phyloP scores from a whole-genome alignment of 2,113 vertebrate species.

The Garra rufa region DNA sequence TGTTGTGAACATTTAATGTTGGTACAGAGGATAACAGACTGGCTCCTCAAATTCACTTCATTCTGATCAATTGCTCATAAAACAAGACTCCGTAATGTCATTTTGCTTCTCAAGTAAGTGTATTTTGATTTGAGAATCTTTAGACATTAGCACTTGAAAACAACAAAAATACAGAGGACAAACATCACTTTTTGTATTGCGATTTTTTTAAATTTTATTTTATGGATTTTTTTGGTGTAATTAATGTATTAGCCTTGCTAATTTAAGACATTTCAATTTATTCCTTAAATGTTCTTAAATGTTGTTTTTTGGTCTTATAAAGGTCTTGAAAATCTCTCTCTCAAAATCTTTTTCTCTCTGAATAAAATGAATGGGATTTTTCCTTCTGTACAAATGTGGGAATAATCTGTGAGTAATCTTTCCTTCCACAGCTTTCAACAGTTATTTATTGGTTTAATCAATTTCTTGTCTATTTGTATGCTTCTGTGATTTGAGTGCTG shows the following conservation, averaged over 20 bases:
- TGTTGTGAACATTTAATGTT: no score
- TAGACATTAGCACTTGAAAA: not conserved
- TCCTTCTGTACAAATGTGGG: not conserved
- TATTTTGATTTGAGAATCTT: not conserved
- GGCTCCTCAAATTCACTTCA: no score
- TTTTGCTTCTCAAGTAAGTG: not conserved
- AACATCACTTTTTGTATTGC: no score
- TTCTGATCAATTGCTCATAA: no score
- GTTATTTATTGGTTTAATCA: not conserved
- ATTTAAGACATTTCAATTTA: no score
- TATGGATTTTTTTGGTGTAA: no score
- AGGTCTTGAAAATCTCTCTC: not conserved
- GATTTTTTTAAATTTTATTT: no score
- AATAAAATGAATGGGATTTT: conserved; percentile 9
- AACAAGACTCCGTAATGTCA: no score
- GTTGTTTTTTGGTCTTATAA: not conserved
- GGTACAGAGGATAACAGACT: no score
- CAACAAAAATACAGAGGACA: not conserved
- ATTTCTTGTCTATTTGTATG: not conserved
- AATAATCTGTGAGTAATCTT: not conserved
- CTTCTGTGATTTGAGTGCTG: not conserved
- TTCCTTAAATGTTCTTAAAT: not conserved
- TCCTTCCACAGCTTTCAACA: conserved; percentile 16
- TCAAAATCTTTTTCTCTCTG: not conserved
- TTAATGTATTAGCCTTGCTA: no score